phyloP scores from a whole-genome alignment of 2,888 invertebrate genomes.

The Thalpophila matura region DNA sequence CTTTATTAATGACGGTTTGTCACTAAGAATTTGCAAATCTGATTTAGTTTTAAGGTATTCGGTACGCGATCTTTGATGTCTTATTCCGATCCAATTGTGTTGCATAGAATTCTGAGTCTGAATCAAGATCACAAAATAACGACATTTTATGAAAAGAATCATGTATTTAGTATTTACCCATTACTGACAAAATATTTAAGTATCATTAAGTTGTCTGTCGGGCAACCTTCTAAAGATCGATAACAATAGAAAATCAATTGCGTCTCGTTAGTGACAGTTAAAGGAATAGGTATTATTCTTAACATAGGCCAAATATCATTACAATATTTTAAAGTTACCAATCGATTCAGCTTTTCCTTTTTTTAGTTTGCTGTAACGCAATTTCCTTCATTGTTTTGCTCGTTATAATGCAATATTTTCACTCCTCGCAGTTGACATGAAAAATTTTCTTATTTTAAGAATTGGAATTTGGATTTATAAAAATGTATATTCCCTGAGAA shows the following conservation, averaged over 20 bases:
- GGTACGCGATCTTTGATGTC: not conserved
- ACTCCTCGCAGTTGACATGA: not conserved
- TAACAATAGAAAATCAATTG: too few species aligned
- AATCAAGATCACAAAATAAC: not conserved
- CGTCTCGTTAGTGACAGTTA: too few species aligned
- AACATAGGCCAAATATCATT: not conserved
- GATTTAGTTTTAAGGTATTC: slow-evolving; percentile 10
- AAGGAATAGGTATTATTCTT: too few species aligned
- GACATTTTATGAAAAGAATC: too few species aligned
- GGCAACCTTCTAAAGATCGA: too few species aligned
- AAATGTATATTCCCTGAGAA: slow-evolving; percentile 68
- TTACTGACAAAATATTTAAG: too few species aligned
- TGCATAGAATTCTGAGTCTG: not conserved
- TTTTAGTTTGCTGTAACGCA: not conserved
- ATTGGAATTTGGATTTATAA: slow-evolving; percentile 63
- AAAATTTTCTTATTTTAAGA: slow-evolving; percentile 55
- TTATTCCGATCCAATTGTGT: not conserved
- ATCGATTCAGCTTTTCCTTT: not conserved
- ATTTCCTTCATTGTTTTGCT: not conserved
- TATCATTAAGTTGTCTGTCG: too few species aligned
- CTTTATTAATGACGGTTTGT: slow-evolving; percentile 39
- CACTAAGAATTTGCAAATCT: slow-evolving; percentile 20
- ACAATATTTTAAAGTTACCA: not conserved
- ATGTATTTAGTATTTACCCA: too few species aligned
- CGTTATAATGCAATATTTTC: slow-evolving; percentile 1